Percentiles rank a stretch among this genome's conserved stretches.
phyloP scores from a whole-genome alignment of 2,797 vertebrate genomes.

The Fratercula arctica region DNA sequence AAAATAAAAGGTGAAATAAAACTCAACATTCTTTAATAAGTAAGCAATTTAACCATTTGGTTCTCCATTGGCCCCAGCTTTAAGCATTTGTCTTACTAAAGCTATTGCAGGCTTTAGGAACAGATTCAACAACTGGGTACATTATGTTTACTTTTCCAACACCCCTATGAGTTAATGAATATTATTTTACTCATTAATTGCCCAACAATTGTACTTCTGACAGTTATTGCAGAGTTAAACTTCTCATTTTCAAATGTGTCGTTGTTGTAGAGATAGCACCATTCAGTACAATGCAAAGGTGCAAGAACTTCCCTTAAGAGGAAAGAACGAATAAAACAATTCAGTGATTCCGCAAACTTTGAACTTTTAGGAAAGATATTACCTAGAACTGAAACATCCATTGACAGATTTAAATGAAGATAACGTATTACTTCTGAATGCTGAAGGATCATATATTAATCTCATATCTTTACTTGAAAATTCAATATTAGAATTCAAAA shows the following conservation, averaged over 20 bases:
- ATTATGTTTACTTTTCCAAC: background rate
- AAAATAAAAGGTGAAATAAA: background rate
- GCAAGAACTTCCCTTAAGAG: background rate
- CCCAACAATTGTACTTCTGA: background rate
- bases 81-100: background rate
- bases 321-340: background rate
- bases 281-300: background rate
- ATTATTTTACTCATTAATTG: background rate
- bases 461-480: constrained; percentile 5
- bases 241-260: background rate
- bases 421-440: background rate
- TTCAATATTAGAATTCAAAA: constrained; percentile 37
- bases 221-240: background rate
- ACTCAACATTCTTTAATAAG: background rate
- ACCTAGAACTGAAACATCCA: background rate
- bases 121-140: background rate
- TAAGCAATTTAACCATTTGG: background rate
- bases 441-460: background rate
- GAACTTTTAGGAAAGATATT: background rate
- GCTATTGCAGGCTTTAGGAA: background rate
- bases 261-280: background rate
- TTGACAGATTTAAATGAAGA: background rate
- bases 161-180: background rate
- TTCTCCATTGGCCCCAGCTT: background rate
- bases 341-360: background rate